phyloP scores from a whole-genome alignment of 2,797 vertebrate genomes.

The Hippoglossus hippoglossus region DNA sequence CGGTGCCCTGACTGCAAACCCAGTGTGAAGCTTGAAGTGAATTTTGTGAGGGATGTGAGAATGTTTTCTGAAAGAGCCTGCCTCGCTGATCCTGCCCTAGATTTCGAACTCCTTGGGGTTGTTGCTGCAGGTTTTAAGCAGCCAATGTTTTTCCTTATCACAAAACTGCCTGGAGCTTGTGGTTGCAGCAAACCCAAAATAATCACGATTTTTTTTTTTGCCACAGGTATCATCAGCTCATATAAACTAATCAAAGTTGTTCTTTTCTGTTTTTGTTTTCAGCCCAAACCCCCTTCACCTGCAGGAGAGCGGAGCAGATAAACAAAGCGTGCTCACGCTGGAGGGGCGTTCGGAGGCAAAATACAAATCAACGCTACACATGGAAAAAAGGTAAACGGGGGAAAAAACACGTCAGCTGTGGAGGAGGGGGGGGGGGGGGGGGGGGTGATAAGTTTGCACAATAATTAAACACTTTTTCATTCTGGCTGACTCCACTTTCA shows the following conservation, averaged over 20 bases:
- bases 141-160: conserved; percentile 14
- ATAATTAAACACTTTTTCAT: neutral
- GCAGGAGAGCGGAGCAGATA: conserved; percentile 13
- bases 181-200: conserved; percentile 13
- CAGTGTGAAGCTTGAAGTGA: neutral
- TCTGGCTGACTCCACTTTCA: neutral
- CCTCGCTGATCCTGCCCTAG: conserved; percentile 25
- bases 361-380: conserved; percentile 18
- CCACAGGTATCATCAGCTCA: conserved; percentile 20
- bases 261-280: conserved; percentile 16
- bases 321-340: conserved; percentile 1
- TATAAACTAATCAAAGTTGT: conserved; percentile 38
- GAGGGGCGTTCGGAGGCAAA: neutral
- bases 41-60: conserved; percentile 8
- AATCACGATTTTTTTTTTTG: conserved; percentile 16
- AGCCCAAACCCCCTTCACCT: conserved; percentile 18
- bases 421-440: neutral
- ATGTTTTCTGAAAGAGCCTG: conserved; percentile 22
- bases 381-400: neutral
- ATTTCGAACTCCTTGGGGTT: conserved; percentile 27
- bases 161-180: conserved; percentile 25
- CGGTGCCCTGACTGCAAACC: conserved; percentile 1
- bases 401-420: neutral
- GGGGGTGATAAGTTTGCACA: neutral
- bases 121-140: conserved; percentile 25